A percentile compares a stretch with the other conserved stretches of the same genome.
Conservation (phyloP, 2,113 vertebrate species). For the Ardeotis arabs region DNA sequence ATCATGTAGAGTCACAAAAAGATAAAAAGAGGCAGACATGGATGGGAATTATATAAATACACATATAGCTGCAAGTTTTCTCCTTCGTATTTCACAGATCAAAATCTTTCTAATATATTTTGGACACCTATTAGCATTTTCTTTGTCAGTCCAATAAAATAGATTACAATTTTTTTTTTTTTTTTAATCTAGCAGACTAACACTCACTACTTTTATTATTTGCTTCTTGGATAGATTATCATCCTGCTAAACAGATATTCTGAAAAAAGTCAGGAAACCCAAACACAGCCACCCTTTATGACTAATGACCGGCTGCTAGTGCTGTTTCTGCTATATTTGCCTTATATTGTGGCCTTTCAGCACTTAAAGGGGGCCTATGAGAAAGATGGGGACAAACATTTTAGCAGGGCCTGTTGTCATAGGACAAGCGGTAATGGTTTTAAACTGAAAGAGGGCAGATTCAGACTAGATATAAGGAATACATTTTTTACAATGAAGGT, state of each 20-base stretch:
- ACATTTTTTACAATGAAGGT: no score
- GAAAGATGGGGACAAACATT: no score
- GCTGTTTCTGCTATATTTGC: not conserved
- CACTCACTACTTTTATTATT: not conserved
- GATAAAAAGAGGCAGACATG: not conserved
- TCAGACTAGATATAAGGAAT: no score
- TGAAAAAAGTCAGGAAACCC: constrained; percentile 4
- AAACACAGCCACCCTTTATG: not conserved
- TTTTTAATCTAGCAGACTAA: not conserved
- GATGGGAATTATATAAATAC: not conserved
- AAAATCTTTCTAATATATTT: not conserved
- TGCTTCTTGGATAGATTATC: not conserved
- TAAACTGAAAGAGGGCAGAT: no score
- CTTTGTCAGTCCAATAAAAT: not conserved
- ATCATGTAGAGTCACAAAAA: not conserved
- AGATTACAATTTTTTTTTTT: not conserved
- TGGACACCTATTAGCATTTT: not conserved
- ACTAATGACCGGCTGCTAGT: constrained; percentile 30
- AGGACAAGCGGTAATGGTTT: no score
- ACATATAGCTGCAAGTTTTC: not conserved
- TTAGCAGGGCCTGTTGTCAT: no score
- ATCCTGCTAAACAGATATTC: not conserved
- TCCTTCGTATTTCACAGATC: not conserved
- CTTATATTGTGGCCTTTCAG: no score
- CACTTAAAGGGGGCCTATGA: no score